phyloP scores from a whole-genome alignment of 1,140 invertebrate species.

The Neodiprion virginianus region DNA sequence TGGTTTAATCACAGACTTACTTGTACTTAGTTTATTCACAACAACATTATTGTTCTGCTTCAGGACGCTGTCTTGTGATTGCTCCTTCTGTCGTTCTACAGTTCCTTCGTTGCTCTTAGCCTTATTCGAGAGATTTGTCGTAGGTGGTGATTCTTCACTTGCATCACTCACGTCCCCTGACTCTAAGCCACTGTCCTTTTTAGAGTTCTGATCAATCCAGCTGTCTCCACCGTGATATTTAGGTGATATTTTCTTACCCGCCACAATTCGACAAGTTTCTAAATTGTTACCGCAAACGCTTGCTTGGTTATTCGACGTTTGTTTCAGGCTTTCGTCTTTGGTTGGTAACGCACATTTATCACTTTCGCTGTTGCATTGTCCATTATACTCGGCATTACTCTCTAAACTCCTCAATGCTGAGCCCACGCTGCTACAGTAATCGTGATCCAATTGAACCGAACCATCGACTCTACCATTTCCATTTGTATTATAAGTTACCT shows the following conservation, averaged over 20 bases:
- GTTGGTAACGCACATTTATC: constrained; percentile 22
- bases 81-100: not conserved
- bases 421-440: constrained; percentile 58
- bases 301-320: not conserved
- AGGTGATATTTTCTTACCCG: not conserved
- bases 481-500: constrained; percentile 32
- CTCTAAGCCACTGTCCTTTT: constrained; percentile 57
- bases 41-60: not conserved
- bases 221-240: constrained; percentile 13
- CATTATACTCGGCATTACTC: constrained; percentile 33
- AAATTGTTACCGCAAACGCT: not conserved
- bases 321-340: constrained; percentile 22
- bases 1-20: constrained; percentile 18
- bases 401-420: constrained; percentile 25
- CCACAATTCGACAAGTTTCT: not conserved
- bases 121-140: not conserved
- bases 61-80: not conserved
- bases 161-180: constrained; percentile 55
- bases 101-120: not conserved
- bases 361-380: constrained; percentile 22
- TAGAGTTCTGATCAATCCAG: constrained; percentile 42
- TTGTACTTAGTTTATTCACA: constrained; percentile 4
- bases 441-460: constrained; percentile 60
- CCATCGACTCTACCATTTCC: constrained; percentile 31
- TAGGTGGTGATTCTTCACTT: constrained; percentile 40